Evolutionary conservation across 1,140 invertebrate species (phyloP).

Genomic region (Ips typographus): DNA sequence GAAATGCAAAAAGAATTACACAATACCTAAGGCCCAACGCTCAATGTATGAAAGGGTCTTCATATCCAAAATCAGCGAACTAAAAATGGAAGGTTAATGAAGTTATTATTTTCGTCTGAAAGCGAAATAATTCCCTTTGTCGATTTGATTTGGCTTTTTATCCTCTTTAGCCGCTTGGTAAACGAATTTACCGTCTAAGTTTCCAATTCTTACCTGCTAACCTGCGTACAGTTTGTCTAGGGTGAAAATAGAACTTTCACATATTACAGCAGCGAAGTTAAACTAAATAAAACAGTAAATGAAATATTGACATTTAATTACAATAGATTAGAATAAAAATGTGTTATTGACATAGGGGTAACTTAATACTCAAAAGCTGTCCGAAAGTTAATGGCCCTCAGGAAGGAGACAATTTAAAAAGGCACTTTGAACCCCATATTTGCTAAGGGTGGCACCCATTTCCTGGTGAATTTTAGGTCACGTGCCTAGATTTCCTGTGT

Average conservation of each 20-base stretch:
- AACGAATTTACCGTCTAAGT: not conserved
- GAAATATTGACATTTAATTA: no score
- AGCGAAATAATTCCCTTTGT: constrained; percentile 28
- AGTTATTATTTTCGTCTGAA: constrained; percentile 32
- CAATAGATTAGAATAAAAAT: no score
- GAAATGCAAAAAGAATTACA: constrained; percentile 16
- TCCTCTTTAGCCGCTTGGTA: constrained; percentile 4
- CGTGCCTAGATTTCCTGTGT: constrained; percentile 12
- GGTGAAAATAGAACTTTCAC: not conserved
- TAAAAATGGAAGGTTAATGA: constrained; percentile 29
- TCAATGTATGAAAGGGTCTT: constrained; percentile 20
- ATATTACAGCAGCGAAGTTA: no score
- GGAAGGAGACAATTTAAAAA: not conserved
- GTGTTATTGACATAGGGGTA: not conserved
- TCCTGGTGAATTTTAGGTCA: constrained; percentile 1
- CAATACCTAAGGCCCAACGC: constrained; percentile 21
- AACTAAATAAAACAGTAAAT: no score
- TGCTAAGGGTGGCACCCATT: constrained; percentile 5
- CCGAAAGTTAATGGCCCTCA: not conserved
- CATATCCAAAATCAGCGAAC: constrained; percentile 23
- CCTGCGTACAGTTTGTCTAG: not conserved
- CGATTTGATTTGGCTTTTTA: constrained; percentile 27
- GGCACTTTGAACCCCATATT: not conserved
- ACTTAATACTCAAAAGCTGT: not conserved
- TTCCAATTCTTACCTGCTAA: not conserved